A percentile compares a stretch with the other conserved stretches of the same genome.
These are phyloP conservation scores for Aricia agestis DNA, from an alignment of 1,140 invertebrate species.

Conservation along the genomic window DNA sequence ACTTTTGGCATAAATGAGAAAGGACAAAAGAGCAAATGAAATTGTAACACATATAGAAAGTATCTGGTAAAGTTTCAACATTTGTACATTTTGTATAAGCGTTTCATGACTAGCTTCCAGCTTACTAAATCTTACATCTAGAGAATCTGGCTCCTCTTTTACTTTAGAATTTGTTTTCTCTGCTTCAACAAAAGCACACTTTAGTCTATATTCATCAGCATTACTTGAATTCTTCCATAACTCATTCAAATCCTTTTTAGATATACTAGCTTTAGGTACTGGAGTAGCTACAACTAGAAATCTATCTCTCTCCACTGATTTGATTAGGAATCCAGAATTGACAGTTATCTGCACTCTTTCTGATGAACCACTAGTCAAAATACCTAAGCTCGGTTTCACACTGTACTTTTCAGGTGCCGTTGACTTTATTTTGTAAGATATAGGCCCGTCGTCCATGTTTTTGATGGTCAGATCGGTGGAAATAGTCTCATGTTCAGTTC, in stretches of 20 bases:
- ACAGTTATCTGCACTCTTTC: constrained; percentile 35
- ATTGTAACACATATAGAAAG: constrained; percentile 15
- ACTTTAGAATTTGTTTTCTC: constrained; percentile 11
- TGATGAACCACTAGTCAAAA: constrained; percentile 27
- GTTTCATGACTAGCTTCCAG: constrained; percentile 31
- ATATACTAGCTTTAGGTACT: constrained; percentile 34
- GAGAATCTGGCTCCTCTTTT: constrained; percentile 23
- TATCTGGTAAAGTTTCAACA: constrained; percentile 29
- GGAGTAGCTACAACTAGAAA: constrained; percentile 36
- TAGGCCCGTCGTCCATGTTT: constrained; percentile 36
- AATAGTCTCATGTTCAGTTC: constrained; percentile 30
- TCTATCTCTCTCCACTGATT: constrained; percentile 37
- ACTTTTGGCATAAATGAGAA: no score
- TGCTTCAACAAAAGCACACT: constrained; percentile 26
- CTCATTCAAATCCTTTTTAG: constrained; percentile 31
- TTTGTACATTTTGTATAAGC: constrained; percentile 26
- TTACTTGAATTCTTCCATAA: constrained; percentile 34
- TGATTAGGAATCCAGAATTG: constrained; percentile 34
- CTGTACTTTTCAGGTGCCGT: constrained; percentile 41
- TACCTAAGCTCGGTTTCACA: constrained; percentile 34
- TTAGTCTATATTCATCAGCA: constrained; percentile 41
- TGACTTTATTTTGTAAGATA: constrained; percentile 46
- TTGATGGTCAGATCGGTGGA: constrained; percentile 35
- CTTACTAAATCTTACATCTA: constrained; percentile 25
- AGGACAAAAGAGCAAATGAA: no score